These are phyloP conservation scores for Danio choprae DNA, from an alignment of 2,797 vertebrate species.

Conservation along the genomic window DNA sequence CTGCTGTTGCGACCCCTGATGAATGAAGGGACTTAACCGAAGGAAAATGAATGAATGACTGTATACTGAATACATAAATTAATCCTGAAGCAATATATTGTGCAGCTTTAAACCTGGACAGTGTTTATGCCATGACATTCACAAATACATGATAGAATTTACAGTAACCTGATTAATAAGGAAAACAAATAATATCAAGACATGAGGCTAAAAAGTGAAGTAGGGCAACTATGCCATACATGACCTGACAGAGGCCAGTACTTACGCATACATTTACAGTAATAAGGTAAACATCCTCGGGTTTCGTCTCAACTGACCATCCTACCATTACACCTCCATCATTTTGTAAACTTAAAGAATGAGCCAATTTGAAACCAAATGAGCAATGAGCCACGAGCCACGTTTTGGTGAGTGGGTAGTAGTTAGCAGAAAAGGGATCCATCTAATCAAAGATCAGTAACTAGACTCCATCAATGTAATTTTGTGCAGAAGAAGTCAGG, in stretches of 20 bases:
- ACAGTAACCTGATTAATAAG: too few species aligned
- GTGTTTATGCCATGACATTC: too few species aligned
- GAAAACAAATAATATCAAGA: too few species aligned
- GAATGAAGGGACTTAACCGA: too few species aligned
- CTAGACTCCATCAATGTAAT: slow-evolving; percentile 76
- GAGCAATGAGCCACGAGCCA: slow-evolving; percentile 1
- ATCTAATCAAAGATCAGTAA: slow-evolving; percentile 90
- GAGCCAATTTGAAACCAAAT: slow-evolving; percentile 28
- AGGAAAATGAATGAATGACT: too few species aligned
- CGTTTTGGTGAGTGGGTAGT: slow-evolving; percentile 52
- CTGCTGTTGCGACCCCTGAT: too few species aligned
- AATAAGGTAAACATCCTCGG: slow-evolving; percentile 27
- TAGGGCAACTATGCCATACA: background rate
- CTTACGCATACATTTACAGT: slow-evolving; percentile 5
- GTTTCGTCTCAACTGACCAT: slow-evolving; percentile 1
- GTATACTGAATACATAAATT: too few species aligned
- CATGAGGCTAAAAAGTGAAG: too few species aligned
- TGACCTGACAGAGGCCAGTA: background rate
- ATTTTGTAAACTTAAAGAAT: slow-evolving; percentile 28
- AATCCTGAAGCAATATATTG: too few species aligned
- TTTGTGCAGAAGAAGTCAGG: slow-evolving; percentile 66
- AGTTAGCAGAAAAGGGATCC: slow-evolving; percentile 75
- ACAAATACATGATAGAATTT: too few species aligned
- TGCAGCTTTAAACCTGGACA: too few species aligned
- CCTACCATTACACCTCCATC: background rate